A percentile compares a stretch with the other conserved stretches of the same genome.
These are phyloP conservation scores for Canis aureus DNA, from an alignment of 2,113 vertebrate genomes.

Conservation along the genomic window DNA sequence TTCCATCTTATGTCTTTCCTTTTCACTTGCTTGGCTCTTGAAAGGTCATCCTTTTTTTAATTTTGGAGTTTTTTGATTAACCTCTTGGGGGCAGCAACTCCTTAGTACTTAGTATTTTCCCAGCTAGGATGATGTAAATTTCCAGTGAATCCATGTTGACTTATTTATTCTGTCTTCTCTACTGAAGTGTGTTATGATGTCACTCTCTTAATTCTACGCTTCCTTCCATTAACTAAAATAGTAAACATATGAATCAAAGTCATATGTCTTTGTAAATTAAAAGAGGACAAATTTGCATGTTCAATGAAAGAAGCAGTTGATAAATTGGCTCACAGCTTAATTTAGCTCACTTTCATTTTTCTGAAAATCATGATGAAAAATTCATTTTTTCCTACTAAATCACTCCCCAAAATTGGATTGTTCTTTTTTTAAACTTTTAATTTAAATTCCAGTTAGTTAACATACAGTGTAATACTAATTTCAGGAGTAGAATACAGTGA, in stretches of 20 bases:
- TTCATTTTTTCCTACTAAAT: not conserved
- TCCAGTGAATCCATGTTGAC: not conserved
- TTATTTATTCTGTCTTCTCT: not conserved
- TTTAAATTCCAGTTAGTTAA: not conserved
- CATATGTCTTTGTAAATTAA: conserved; percentile 34
- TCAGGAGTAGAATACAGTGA: not conserved
- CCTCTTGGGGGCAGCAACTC: conserved; percentile 85
- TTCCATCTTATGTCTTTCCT: not conserved
- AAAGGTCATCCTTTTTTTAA: not conserved
- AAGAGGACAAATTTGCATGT: conserved; percentile 10
- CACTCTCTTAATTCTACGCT: not conserved
- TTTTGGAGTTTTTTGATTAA: conserved; percentile 38
- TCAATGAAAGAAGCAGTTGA: conserved; percentile 32
- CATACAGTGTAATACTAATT: not conserved
- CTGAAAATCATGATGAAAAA: conserved; percentile 5
- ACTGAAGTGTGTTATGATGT: not conserved
- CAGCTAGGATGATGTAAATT: not conserved
- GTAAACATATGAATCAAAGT: conserved; percentile 35
- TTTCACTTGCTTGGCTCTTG: not conserved
- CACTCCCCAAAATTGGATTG: not conserved
- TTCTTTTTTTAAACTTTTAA: not conserved
- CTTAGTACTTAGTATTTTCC: conserved; percentile 64
- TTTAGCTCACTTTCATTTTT: conserved; percentile 37
- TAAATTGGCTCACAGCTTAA: conserved; percentile 32
- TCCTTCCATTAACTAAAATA: conserved; percentile 23